These are phyloP conservation scores for Cephus cinctus DNA, from an alignment of 1,140 invertebrate species.

Conservation along the genomic window DNA sequence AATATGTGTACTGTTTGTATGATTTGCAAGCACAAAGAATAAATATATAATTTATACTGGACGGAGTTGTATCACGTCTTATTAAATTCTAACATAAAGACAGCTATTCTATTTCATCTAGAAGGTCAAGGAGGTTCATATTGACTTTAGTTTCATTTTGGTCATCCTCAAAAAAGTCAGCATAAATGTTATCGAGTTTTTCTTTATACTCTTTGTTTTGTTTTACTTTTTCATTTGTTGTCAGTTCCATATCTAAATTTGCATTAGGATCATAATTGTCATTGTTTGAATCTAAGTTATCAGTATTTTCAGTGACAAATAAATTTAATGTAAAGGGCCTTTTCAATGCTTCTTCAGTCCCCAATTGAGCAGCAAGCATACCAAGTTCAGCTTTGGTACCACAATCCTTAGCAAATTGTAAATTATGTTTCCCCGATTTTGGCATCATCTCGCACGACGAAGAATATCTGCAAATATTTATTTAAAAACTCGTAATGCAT, in stretches of 20 bases:
- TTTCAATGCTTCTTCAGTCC: conserved; percentile 31
- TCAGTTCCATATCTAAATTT: conserved; percentile 5
- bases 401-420: conserved; percentile 23
- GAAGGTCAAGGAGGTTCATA: conserved; percentile 32
- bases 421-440: conserved; percentile 8
- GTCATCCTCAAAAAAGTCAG: conserved; percentile 29
- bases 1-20: too few species aligned
- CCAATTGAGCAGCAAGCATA: conserved; percentile 39
- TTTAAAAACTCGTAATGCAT: background rate
- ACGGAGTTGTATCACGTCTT: too few species aligned
- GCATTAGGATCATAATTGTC: conserved; percentile 7
- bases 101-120: conserved; percentile 35
- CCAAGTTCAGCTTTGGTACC: conserved; percentile 36
- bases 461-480: conserved; percentile 29
- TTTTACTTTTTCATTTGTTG: conserved; percentile 11
- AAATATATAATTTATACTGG: too few species aligned
- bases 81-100: too few species aligned
- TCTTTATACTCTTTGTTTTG: conserved; percentile 32
- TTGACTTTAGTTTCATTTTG: conserved; percentile 19
- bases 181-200: conserved; percentile 29
- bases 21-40: too few species aligned
- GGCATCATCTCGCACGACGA: conserved; percentile 18
- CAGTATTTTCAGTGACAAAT: conserved; percentile 24
- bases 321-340: conserved; percentile 38
- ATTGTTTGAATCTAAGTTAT: conserved; percentile 10